phyloP scores from a whole-genome alignment of 1,140 invertebrate genomes.

The Marisa cornuarietis region DNA sequence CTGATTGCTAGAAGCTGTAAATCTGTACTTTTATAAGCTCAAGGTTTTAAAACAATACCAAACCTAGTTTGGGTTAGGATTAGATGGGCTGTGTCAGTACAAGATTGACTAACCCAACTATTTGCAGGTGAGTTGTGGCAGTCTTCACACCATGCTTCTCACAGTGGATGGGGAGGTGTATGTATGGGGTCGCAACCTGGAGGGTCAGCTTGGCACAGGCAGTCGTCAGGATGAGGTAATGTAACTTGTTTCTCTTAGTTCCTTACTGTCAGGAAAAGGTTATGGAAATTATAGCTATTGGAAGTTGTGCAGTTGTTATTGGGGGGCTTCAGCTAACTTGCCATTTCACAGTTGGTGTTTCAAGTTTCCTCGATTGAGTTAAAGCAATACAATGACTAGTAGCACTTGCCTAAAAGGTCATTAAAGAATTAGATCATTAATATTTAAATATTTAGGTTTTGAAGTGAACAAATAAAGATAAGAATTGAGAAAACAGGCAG shows the following conservation, averaged over 20 bases:
- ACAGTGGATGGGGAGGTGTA: conserved; percentile 75
- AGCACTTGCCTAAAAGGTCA: too few species aligned
- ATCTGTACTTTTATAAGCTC: too few species aligned
- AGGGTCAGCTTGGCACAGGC: conserved; percentile 77
- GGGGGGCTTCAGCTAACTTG: too few species aligned
- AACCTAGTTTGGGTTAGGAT: neutral
- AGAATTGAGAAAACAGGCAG: neutral
- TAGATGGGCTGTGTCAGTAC: neutral
- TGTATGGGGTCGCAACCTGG: conserved; percentile 77
- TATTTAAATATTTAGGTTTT: neutral
- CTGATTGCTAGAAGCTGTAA: too few species aligned
- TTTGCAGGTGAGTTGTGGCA: conserved; percentile 74
- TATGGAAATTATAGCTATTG: neutral
- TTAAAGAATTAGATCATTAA: too few species aligned
- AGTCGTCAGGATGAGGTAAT: conserved; percentile 67
- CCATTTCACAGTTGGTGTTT: too few species aligned
- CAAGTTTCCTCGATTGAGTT: too few species aligned
- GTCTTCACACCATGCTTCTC: conserved; percentile 75
- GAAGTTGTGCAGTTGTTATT: too few species aligned
- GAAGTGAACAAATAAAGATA: neutral
- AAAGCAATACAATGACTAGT: too few species aligned
- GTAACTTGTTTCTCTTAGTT: neutral
- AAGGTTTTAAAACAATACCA: neutral
- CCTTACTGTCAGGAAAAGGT: neutral
- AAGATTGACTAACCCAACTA: conserved; percentile 6